A percentile compares a stretch with the other conserved stretches of the same genome.
Evolutionary conservation across 2,113 vertebrate genomes (phyloP).

Genomic region (Aviceda subcristata): DNA sequence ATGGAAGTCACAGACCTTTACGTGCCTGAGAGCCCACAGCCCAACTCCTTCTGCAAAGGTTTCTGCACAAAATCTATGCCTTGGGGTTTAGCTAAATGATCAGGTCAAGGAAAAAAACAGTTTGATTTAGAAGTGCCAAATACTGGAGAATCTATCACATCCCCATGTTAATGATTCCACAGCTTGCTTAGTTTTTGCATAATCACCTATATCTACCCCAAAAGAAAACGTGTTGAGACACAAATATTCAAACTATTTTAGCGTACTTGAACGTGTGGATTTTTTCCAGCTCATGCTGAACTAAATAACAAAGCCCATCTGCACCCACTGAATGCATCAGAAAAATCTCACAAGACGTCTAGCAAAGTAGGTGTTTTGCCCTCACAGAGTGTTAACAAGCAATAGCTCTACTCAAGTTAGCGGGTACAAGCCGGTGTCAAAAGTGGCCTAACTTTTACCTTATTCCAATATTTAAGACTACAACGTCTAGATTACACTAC

Average conservation of each 20-base stretch:
- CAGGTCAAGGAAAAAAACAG: background rate
- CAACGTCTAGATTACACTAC: background rate
- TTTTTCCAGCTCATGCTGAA: background rate
- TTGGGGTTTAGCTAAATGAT: background rate
- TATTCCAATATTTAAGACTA: background rate
- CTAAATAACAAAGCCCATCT: background rate
- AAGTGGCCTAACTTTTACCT: background rate
- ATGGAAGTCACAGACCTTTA: background rate
- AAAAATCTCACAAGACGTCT: background rate
- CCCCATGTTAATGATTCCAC: background rate
- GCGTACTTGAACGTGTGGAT: background rate
- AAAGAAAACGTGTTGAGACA: background rate
- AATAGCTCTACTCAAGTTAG: background rate
- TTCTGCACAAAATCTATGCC: background rate
- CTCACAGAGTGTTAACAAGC: background rate
- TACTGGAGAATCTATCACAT: background rate
- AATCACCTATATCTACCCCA: background rate
- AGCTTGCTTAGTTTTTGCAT: background rate
- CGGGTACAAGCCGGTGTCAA: background rate
- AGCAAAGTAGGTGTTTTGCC: background rate
- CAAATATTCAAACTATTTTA: background rate
- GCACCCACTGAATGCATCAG: background rate
- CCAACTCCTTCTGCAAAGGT: background rate
- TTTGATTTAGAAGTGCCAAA: background rate
- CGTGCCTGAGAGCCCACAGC: no score